Percentiles rank a stretch among this genome's conserved stretches.
Conservation (phyloP, 2,113 vertebrate genomes). For the Talpa occidentalis region DNA sequence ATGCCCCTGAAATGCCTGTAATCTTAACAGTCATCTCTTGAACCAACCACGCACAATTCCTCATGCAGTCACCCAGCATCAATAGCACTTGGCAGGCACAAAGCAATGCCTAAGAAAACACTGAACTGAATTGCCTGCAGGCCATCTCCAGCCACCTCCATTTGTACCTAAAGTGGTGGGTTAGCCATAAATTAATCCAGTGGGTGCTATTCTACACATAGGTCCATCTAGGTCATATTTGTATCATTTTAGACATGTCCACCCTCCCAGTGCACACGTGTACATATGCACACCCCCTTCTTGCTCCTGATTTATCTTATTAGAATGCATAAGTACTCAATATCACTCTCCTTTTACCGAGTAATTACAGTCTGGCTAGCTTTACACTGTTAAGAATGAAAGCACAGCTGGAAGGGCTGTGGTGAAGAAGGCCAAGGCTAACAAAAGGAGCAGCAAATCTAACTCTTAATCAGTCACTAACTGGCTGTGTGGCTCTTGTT, state of each 20-base stretch:
- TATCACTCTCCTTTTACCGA: conserved; percentile 23
- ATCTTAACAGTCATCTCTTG: background rate
- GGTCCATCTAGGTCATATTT: background rate
- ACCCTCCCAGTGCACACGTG: background rate
- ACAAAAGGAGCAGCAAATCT: background rate
- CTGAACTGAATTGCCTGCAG: background rate
- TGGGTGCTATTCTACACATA: background rate
- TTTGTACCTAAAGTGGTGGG: background rate
- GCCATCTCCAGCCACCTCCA: too few species aligned
- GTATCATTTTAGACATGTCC: background rate
- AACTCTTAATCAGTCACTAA: background rate
- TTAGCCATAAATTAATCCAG: background rate
- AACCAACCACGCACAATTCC: background rate
- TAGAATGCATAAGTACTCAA: background rate
- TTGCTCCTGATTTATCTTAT: background rate
- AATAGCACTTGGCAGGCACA: background rate
- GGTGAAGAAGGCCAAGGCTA: background rate
- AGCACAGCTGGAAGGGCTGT: background rate
- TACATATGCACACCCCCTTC: background rate
- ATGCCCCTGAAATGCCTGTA: conserved; percentile 55
- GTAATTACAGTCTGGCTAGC: background rate
- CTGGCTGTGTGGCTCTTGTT: background rate
- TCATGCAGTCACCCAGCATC: background rate
- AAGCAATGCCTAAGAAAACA: background rate
- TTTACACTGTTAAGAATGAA: background rate